Evolutionary conservation across 2,797 vertebrate species (phyloP), one percentile per base, ranked within the genome.

Genomic region (Molossus molossus): DNA sequence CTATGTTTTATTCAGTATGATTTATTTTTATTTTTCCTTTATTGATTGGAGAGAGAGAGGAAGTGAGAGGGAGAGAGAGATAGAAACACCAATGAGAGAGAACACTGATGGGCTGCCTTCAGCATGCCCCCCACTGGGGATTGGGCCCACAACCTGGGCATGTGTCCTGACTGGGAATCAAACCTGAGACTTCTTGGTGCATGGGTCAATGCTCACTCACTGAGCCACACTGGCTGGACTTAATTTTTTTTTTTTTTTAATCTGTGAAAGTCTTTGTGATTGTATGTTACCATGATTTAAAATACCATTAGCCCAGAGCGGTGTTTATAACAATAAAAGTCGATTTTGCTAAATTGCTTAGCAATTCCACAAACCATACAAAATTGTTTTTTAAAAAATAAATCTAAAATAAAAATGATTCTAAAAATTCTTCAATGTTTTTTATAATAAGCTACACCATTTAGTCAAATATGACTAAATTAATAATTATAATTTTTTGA

Each of bases 251-350:
- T 55, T 27, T 29, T 86, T 81, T 87, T 75, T 40, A 93, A 86
- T 48, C 40, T 23, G 1, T 48, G 37, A 45, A 85, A 89, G 15
- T 75, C 21, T 25, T 96, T 79, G 5, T 81, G 86, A 86, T 91
- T 95, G 4, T 64, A 83, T 58, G n/a, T 73, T 91, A 23, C 64
- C 25, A n/a, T 91, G 29, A 90, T 83, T 94, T 80, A 91, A 23
- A 21, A 79, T 21, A 70, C 25, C 73, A 83, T 94, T 77, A 91
- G 1, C 25, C 4, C 29, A 91, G 23, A 88, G 4, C 33, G 50
- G 1, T 45, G 18, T 90, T 73, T 57, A 87, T 45, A 91, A 21
- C 25, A 87, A 50, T 53, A 80, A 77, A 93, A 89, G 6, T 90
- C 2, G 87, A 23, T 86, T 94, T 90, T 90, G 8, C n/a, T 87